phyloP scores from a whole-genome alignment of 2,797 vertebrate genomes.

The Ceryle rudis region DNA sequence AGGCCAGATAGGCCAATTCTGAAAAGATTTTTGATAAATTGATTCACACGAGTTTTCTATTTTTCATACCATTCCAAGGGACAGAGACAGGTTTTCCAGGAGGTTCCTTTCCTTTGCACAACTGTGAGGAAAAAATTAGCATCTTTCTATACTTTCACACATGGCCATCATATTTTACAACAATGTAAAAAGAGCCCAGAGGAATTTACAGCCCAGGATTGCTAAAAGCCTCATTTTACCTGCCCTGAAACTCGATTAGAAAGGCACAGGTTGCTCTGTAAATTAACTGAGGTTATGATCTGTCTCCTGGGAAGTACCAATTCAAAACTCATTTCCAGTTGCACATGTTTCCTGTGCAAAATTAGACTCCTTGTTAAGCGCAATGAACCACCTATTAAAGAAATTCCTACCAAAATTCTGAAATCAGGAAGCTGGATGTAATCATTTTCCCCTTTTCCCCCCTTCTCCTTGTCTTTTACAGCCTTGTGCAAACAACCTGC shows the following conservation, averaged over 20 bases:
- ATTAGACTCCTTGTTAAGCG: not conserved
- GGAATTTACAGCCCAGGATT: not conserved
- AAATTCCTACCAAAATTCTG: constrained; percentile 8
- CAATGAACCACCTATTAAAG: not conserved
- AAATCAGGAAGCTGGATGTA: not conserved
- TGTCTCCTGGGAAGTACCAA: constrained; percentile 27
- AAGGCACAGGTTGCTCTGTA: not conserved
- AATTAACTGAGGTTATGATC: constrained; percentile 34
- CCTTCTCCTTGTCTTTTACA: not conserved
- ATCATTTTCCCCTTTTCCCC: not conserved
- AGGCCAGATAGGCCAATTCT: not conserved
- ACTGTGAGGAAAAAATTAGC: not conserved
- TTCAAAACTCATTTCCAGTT: constrained; percentile 39
- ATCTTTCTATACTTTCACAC: not conserved
- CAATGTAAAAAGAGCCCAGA: not conserved
- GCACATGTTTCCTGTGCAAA: not conserved
- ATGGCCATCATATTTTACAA: not conserved
- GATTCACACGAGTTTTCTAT: fast-evolving
- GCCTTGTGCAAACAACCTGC: not conserved
- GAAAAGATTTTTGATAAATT: not conserved
- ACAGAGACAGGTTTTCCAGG: not conserved
- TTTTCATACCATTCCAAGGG: not conserved
- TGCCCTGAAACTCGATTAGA: constrained; percentile 27
- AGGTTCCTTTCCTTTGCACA: not conserved
- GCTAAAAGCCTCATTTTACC: not conserved